These are phyloP conservation scores for Trissolcus brochymenae DNA, from an alignment of 2,888 invertebrate genomes.

Conservation along the genomic window DNA sequence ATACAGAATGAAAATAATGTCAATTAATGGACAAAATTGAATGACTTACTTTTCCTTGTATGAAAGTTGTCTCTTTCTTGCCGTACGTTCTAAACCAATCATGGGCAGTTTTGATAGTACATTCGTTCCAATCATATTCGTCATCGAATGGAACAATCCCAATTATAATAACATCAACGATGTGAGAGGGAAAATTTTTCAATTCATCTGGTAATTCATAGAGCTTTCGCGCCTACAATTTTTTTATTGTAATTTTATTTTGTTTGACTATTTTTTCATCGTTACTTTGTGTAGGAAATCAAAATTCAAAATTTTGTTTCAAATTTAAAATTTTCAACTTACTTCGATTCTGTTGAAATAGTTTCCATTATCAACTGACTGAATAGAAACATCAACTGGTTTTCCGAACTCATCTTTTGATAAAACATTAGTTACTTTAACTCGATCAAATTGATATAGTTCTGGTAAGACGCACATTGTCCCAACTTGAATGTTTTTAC, in stretches of 20 bases:
- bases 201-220: constrained; percentile 75
- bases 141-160: constrained; percentile 78
- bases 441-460: constrained; percentile 77
- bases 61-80: constrained; percentile 66
- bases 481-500: constrained; percentile 75
- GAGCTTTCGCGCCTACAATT: constrained; percentile 67
- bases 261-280: not conserved
- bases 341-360: constrained; percentile 19
- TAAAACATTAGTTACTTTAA: constrained; percentile 78
- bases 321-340: constrained; percentile 1
- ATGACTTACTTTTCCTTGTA: constrained; percentile 68
- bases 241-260: not conserved
- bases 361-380: constrained; percentile 80
- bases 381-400: constrained; percentile 75
- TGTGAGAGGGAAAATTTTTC: constrained; percentile 72
- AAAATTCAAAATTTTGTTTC: no score
- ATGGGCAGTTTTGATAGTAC: constrained; percentile 73
- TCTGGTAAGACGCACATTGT: constrained; percentile 79
- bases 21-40: constrained; percentile 6
- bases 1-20: not conserved
- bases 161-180: constrained; percentile 78
- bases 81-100: constrained; percentile 71
- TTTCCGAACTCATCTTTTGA: constrained; percentile 63
- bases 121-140: constrained; percentile 78
- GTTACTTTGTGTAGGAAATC: not conserved